A percentile compares a stretch with the other conserved stretches of the same genome.
phyloP scores from a whole-genome alignment of 2,888 invertebrate genomes.

The Augiades crinisus region DNA sequence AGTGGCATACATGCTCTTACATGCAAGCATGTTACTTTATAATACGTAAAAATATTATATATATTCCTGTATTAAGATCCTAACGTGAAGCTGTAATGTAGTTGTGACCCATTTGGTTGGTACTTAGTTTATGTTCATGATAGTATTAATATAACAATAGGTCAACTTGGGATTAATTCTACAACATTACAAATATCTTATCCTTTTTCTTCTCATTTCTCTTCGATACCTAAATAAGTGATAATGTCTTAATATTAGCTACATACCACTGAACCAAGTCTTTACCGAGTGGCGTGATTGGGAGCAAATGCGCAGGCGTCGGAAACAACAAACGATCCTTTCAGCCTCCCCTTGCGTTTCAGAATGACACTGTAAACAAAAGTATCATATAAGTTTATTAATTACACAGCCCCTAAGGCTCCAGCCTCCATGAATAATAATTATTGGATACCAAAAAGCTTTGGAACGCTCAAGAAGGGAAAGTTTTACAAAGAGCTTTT shows the following conservation, averaged over 20 bases:
- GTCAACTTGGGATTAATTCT: too few relatives aligned
- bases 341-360: constrained; percentile 45
- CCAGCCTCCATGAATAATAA: constrained; percentile 80
- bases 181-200: too few relatives aligned
- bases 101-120: too few relatives aligned
- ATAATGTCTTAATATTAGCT: background rate
- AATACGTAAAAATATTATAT: too few relatives aligned
- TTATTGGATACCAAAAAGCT: constrained; percentile 80
- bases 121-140: too few relatives aligned
- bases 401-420: constrained; percentile 78
- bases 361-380: constrained; percentile 80
- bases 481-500: constrained; percentile 81
- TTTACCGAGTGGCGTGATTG: background rate
- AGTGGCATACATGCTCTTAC: too few relatives aligned
- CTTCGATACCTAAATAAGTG: too few relatives aligned
- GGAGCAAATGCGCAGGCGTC: constrained; percentile 34
- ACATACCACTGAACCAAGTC: background rate
- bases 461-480: constrained; percentile 80
- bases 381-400: constrained; percentile 82
- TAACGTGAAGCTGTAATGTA: too few relatives aligned
- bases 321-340: constrained; percentile 41
- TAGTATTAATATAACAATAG: too few relatives aligned
- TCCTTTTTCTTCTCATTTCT: too few relatives aligned
- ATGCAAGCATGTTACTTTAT: too few relatives aligned
- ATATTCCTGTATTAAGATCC: too few relatives aligned